Conservation (phyloP, 2,113 vertebrate species). For the Callopanchax toddi region DNA sequence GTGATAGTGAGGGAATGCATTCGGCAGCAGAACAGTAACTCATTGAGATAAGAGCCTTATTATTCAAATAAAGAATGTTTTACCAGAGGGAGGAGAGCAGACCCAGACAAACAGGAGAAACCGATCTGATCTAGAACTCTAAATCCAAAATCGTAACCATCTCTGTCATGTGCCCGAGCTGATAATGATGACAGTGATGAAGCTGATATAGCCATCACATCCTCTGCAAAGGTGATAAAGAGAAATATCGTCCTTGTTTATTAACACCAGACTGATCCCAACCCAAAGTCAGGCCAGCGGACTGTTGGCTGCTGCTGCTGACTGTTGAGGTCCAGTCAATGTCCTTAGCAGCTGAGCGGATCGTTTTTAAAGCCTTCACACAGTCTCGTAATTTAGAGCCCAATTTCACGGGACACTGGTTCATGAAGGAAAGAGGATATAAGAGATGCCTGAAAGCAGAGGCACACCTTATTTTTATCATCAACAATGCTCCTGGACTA, state of each 20-base stretch:
- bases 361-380: conserved; percentile 78
- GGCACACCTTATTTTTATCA: conserved; percentile 51
- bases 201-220: conserved; percentile 45
- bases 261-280: conserved; percentile 9
- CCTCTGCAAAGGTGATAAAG: conserved; percentile 31
- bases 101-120: conserved; percentile 30
- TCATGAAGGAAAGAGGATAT: conserved; percentile 82
- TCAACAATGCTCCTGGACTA: conserved; percentile 45
- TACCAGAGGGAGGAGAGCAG: conserved; percentile 13
- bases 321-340: conserved; percentile 30
- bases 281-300: conserved; percentile 27
- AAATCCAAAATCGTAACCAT: conserved; percentile 49
- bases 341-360: conserved; percentile 71
- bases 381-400: conserved; percentile 85
- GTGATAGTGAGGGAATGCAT: conserved; percentile 37
- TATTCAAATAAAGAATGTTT: conserved; percentile 68
- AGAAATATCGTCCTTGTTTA: conserved; percentile 31
- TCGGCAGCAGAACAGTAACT: conserved; percentile 48
- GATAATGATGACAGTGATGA: conserved; percentile 56
- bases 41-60: conserved; percentile 59
- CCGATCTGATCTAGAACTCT: conserved; percentile 49
- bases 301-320: conserved; percentile 23
- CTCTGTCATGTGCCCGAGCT: conserved; percentile 37
- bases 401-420: conserved; percentile 94
- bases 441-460: conserved; percentile 46